phyloP scores from a whole-genome alignment of 2,888 invertebrate genomes.

The Agrotis ipsilon region DNA sequence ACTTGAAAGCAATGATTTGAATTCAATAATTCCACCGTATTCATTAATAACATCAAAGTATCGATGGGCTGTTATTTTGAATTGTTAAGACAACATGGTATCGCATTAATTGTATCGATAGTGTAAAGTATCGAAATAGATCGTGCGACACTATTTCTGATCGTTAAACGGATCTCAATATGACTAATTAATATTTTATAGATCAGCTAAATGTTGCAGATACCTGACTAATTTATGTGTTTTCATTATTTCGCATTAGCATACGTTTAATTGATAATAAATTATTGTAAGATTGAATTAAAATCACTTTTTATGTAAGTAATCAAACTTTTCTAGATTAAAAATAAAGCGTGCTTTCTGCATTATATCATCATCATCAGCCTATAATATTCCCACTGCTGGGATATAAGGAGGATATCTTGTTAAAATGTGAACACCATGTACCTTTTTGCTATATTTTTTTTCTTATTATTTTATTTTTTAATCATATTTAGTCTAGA shows the following conservation, averaged over 20 bases:
- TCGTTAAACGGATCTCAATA: conserved; percentile 43
- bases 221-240: conserved; percentile 51
- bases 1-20: too few species aligned
- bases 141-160: not conserved
- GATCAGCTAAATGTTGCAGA: conserved; percentile 46
- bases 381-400: too few species aligned
- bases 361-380: too few species aligned
- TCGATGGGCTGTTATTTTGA: too few species aligned
- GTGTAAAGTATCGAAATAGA: not conserved
- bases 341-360: not conserved
- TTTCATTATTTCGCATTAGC: conserved; percentile 33
- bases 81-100: too few species aligned
- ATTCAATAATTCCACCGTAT: too few species aligned
- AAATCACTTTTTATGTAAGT: not conserved
- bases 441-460: too few species aligned
- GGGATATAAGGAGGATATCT: too few species aligned
- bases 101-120: not conserved
- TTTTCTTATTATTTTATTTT: too few species aligned
- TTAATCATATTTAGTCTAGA: too few species aligned
- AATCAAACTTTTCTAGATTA: not conserved
- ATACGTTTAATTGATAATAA: conserved; percentile 26
- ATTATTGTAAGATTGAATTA: conserved; percentile 7
- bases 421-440: too few species aligned
- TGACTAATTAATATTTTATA: conserved; percentile 63
- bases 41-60: too few species aligned